phyloP scores from a whole-genome alignment of 2,888 invertebrate species.

The Tubiluchus corallicola region DNA sequence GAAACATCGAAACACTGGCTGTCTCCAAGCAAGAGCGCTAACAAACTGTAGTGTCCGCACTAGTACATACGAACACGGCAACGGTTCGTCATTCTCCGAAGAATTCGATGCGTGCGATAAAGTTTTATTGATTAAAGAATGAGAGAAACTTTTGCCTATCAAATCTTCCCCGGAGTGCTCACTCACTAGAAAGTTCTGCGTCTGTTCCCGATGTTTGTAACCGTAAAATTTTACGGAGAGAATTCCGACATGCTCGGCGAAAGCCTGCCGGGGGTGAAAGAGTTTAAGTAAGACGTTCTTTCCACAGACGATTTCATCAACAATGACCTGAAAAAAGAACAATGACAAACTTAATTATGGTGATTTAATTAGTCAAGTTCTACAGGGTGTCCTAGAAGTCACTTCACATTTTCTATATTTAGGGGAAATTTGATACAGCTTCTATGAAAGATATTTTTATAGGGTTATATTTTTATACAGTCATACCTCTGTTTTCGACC shows the following conservation, averaged over 20 bases:
- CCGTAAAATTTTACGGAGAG: not conserved
- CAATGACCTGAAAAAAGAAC: not conserved
- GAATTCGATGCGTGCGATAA: not conserved
- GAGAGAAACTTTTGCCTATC: too few relatives aligned
- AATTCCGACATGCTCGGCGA: not conserved
- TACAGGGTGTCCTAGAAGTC: too few relatives aligned
- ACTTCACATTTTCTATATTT: too few relatives aligned
- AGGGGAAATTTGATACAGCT: too few relatives aligned
- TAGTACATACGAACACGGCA: not conserved
- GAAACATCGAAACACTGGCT: not conserved
- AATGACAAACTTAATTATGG: too few relatives aligned
- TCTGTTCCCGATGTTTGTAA: not conserved
- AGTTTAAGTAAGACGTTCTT: not conserved
- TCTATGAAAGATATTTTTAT: too few relatives aligned
- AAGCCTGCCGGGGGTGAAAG: not conserved
- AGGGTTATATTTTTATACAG: too few relatives aligned
- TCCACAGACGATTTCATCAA: not conserved
- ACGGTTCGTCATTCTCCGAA: not conserved
- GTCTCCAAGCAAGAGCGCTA: not conserved
- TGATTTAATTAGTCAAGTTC: too few relatives aligned
- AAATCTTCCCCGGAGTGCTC: not conserved
- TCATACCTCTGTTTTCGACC: too few relatives aligned
- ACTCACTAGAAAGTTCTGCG: too few relatives aligned
- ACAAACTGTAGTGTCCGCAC: slow-evolving; percentile 1
- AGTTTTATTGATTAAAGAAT: too few relatives aligned